phyloP scores from a whole-genome alignment of 2,888 invertebrate genomes.

The Melolontha melolontha region DNA sequence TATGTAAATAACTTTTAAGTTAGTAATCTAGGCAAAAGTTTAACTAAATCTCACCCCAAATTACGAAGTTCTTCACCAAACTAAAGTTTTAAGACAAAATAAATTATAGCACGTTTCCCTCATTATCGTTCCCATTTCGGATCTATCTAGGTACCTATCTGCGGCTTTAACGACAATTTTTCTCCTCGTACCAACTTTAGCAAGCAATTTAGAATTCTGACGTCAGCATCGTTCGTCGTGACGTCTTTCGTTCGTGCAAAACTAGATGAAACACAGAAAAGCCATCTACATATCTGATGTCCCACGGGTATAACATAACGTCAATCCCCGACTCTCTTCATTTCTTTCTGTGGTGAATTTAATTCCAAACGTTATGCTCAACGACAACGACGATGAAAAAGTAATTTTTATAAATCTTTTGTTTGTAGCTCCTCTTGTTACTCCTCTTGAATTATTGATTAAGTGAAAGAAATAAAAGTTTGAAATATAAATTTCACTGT shows the following conservation, averaged over 20 bases:
- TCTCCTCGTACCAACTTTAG: conserved; percentile 2
- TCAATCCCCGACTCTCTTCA: conserved; percentile 14
- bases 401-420: conserved; percentile 38
- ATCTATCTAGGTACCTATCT: too few relatives aligned
- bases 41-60: too few relatives aligned
- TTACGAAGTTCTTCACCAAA: too few relatives aligned
- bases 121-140: too few relatives aligned
- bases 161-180: not conserved
- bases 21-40: too few relatives aligned
- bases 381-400: not conserved
- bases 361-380: conserved; percentile 14
- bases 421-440: too few relatives aligned
- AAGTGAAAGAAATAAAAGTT: not conserved
- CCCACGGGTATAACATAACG: conserved; percentile 36
- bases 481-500: not conserved
- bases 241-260: conserved; percentile 6
- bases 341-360: conserved; percentile 18
- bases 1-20: too few relatives aligned
- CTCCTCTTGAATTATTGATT: conserved; percentile 36
- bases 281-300: conserved; percentile 37
- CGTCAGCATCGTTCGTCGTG: conserved; percentile 13
- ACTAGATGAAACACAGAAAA: conserved; percentile 26
- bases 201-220: conserved; percentile 22
- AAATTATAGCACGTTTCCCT: too few relatives aligned
- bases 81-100: too few relatives aligned